A percentile compares a stretch with the other conserved stretches of the same genome.
Conservation (phyloP, 2,113 vertebrate genomes). For the Coregonus clupeaformis region DNA sequence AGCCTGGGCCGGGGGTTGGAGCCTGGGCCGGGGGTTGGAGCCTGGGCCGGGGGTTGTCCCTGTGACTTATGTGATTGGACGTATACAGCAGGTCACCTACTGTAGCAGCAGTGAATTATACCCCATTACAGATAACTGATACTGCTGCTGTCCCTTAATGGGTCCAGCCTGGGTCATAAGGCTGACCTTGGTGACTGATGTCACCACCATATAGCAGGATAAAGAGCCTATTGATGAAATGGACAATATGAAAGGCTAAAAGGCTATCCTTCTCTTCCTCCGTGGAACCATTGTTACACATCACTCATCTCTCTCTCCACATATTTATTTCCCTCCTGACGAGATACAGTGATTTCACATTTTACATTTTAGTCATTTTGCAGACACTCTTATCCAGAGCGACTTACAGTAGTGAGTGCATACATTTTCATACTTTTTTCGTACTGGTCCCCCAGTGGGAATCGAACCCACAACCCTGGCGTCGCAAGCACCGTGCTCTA, state of each 20-base stretch:
- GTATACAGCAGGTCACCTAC: slow-evolving; percentile 24
- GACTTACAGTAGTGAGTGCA: no score
- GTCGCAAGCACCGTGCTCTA: no score
- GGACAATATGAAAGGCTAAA: slow-evolving; percentile 26
- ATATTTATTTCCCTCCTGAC: slow-evolving; percentile 4
- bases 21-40: no score
- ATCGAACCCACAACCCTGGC: no score
- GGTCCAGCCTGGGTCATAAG: slow-evolving; percentile 37
- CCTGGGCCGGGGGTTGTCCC: neutral
- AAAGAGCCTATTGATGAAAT: slow-evolving; percentile 23
- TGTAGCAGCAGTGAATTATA: slow-evolving; percentile 32
- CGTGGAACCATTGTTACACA: slow-evolving; percentile 21
- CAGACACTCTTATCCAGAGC: no score
- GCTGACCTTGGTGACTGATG: slow-evolving; percentile 24
- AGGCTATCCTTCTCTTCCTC: slow-evolving; percentile 19
- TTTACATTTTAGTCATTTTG: no score
- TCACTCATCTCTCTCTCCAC: slow-evolving; percentile 8
- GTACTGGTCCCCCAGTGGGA: no score
- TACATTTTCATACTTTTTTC: no score
- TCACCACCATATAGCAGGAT: slow-evolving; percentile 22
- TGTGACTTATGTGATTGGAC: slow-evolving; percentile 30
- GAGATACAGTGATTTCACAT: slow-evolving; percentile 16
- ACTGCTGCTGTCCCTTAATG: slow-evolving; percentile 6
- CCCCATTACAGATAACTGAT: slow-evolving; percentile 44
- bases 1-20: no score